These are phyloP conservation scores for Pedetes capensis DNA, from an alignment of 2,113 vertebrate genomes.

Conservation along the genomic window DNA sequence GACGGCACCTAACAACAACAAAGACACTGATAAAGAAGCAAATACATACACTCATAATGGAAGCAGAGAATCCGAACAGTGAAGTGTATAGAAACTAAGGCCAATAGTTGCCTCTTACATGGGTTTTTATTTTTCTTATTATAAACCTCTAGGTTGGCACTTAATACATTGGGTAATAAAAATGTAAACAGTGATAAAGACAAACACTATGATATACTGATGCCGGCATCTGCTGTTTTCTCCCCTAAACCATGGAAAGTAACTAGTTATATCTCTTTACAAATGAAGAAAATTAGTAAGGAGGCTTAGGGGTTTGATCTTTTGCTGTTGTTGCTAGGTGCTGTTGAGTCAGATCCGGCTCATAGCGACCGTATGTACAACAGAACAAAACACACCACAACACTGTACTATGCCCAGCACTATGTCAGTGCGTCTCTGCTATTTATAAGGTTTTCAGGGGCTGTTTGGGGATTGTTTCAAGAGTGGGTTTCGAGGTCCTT, in stretches of 20 bases:
- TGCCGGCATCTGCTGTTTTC: background rate
- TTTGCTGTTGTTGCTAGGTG: too few relatives aligned
- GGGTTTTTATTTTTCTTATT: background rate
- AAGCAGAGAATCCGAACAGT: background rate
- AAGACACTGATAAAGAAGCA: background rate
- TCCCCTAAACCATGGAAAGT: background rate
- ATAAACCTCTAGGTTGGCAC: background rate
- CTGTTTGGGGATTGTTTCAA: too few relatives aligned
- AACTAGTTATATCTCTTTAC: background rate
- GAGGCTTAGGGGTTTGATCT: constrained; percentile 13
- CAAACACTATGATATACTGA: background rate
- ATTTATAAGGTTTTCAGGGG: too few relatives aligned
- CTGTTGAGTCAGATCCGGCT: too few relatives aligned
- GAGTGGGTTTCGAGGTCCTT: too few relatives aligned
- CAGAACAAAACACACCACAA: too few relatives aligned
- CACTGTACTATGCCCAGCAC: too few relatives aligned
- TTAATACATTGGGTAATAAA: background rate
- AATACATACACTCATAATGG: background rate
- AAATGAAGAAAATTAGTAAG: constrained; percentile 26
- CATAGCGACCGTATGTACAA: too few relatives aligned
- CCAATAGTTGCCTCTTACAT: background rate
- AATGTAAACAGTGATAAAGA: background rate
- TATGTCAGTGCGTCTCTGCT: too few relatives aligned
- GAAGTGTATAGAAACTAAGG: background rate
- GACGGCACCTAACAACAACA: too few relatives aligned